Base-by-base conservation (phyloP, 2,113 vertebrate genomes). In the Zonotrichia leucophrys region DNA sequence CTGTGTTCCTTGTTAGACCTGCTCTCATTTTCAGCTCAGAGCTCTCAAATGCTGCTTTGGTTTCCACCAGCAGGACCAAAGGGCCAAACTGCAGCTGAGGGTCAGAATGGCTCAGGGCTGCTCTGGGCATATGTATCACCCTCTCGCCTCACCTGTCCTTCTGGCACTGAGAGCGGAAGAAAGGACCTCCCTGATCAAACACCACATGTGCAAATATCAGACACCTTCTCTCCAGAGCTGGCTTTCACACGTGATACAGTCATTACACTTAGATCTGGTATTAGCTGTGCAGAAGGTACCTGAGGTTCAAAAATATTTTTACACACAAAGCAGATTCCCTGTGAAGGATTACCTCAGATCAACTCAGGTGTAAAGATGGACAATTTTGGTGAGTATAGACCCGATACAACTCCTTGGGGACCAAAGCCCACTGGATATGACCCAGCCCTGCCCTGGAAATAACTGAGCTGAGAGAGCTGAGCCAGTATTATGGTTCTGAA, bases 61-160 rank as follows among this genome's bases (percentile, higher is more conserved):
- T 11, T 80, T 37, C 46, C 52, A 47, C 3, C 9, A 67, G 22
- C 30, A 64, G 27, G 35, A 70, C 7, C 30, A 31, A 83, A 60
- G 16, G 20, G 7, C 2, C 44, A 74, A 73, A 53, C 31, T 59
- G 16, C 21, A 59, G 0, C 31, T 4, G 1, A 68, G 18, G 16
- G 18, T 31, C 18, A 52, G 50, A 74, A 39, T 8, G 27, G 31
- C 13, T 86, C 52, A 49, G 35, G 44, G 25, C 3, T 55, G 6
- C 49, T 30, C 64, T 13, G 5, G 33, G 31, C 3, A 3, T 4
- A 15, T 1, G 3, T 47, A 30, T 50, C 39, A 2, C 19, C 6
- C 24, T 58, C n/a, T 56, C 37, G 28, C 22, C 9, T 75, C 28
- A 16, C 8, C n/a, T 56, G 25, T 21, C 7, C 24, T 55, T 69